Evolutionary conservation across 2,888 invertebrate genomes (phyloP).

Genomic region (Drosophila prolongata): DNA sequence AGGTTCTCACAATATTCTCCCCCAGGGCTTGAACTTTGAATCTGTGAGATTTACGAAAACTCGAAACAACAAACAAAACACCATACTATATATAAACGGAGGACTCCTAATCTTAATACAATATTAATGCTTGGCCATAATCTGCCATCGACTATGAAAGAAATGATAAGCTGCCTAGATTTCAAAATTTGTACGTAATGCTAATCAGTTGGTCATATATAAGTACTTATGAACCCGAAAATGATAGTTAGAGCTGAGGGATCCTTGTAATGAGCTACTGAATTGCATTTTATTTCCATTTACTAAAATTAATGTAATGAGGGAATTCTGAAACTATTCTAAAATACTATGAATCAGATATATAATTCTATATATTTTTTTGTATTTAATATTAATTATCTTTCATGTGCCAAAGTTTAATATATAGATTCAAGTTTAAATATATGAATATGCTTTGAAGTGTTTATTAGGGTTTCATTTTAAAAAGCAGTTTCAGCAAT

Average conservation of each 20-base stretch:
- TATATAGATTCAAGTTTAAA: no score
- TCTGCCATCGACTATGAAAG: slow-evolving; percentile 15
- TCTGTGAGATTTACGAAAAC: slow-evolving; percentile 9
- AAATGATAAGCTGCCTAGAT: slow-evolving; percentile 25
- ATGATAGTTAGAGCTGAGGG: neutral
- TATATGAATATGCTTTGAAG: no score
- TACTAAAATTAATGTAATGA: no score
- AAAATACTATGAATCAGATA: no score
- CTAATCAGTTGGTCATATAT: slow-evolving; percentile 31
- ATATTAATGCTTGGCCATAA: slow-evolving; percentile 34
- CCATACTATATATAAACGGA: slow-evolving; percentile 5
- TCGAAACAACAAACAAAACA: neutral
- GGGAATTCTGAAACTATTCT: no score
- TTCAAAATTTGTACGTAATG: slow-evolving; percentile 32
- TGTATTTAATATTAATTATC: no score
- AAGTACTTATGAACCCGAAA: neutral
- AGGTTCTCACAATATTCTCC: neutral
- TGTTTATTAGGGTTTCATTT: no score
- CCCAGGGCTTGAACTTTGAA: slow-evolving; percentile 29
- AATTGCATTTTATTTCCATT: no score
- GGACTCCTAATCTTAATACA: slow-evolving; percentile 26
- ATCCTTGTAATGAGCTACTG: slow-evolving; percentile 1
- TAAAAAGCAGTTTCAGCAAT: no score
- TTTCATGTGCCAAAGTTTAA: no score
- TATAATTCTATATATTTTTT: no score